Base-by-base conservation (phyloP, 2,797 vertebrate species). In the Sebastes taczanowskii region DNA sequence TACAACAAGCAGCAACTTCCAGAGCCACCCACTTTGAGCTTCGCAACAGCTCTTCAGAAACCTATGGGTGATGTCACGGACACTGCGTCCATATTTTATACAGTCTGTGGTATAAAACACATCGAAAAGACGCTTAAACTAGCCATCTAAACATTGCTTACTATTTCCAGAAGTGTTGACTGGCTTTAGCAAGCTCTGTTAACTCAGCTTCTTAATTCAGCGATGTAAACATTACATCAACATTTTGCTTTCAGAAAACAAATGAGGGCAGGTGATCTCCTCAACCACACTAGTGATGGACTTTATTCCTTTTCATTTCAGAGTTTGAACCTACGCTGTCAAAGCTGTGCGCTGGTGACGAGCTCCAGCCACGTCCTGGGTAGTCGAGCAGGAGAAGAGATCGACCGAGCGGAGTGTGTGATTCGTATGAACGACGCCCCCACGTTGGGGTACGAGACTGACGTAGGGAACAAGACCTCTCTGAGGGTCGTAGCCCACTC, bases 381-480 rank as follows among this genome's bases (percentile, higher is more conserved):
- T 53, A 97, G 92, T 29, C 93, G 77, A 49, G 95, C 97, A 6
- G 99, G 99, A 9, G 75, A 93, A 0, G 95, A 95, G 88, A 98
- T 99, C 0, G 96, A 99, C 67, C 88, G 58, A 1, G 89, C 96
- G 0, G 96, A 99, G 88, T 99, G 99, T 32, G 96, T 97, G 27
- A 98, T 99, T 74, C 98, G 99, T 73, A 99, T 99, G 99, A 99
- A 99, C 0, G 98, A 99, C 0, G 98, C 99, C 0, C 99, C 99
- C 59, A 99, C 97, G 25, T 87, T 95, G 0, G 96, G 97, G 27
- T 99, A 96, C 2, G 96, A 95, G 1, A 83, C 82, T 0, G 99
- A 99, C 0, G 96, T 99, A 4, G 99, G 98, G 58, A 97, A 96
- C 85, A 97, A 96, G 81, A 99, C 98, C 74, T 97, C 95, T 4